Evolutionary conservation across 2,888 invertebrate species (phyloP), one percentile per base, ranked within the genome.

Genomic region (Chorisops tibialis): DNA sequence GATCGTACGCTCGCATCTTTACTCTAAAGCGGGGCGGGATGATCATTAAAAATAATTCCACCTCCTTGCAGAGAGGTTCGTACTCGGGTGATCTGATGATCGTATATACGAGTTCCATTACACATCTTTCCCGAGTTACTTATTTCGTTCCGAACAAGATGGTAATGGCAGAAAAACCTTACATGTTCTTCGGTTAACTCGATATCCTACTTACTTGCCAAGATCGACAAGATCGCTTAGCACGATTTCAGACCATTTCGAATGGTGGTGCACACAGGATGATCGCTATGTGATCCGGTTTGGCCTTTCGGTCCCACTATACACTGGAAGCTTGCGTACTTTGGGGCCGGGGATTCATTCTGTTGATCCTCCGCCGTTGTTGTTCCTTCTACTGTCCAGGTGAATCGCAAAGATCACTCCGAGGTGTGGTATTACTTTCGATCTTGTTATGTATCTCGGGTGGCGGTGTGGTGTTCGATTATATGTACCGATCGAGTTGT

Each of bases 401-500:
- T 56, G 56, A 45, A 45, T 45, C n/a, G 24, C 18, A 39, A 43
- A 51, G 64, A 64, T 61, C 58, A 59, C 50, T 64, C 48, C 61
- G 39, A 64, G 64, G 64, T 64, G 64, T 64, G 64, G 64, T 60
- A 64, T 64, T 59, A 61, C 64, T 61, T 61, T 64, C 61, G 61
- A 64, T 61, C 61, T 64, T 64, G 61, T 64, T 61, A 43, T 58
- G 37, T 58, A 21, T 43, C 61, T 51, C 45, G 43, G 43, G 52
- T n/a, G n/a, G n/a, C n/a, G n/a, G n/a, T n/a, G 58, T 61, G 61
- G 51, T 64, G 64, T 64, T 64, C 64, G 64, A 64, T 64, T 61
- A 52, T 61, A 61, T 61, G 64, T 64, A 58, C 58, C 37, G 50
- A 49, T 45, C 38, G 47, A 45, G 45, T 56, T 35, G 9, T 43